A percentile compares a stretch with the other conserved stretches of the same genome.
Conservation (phyloP, 2,888 invertebrate species). For the Theretra japonica region DNA sequence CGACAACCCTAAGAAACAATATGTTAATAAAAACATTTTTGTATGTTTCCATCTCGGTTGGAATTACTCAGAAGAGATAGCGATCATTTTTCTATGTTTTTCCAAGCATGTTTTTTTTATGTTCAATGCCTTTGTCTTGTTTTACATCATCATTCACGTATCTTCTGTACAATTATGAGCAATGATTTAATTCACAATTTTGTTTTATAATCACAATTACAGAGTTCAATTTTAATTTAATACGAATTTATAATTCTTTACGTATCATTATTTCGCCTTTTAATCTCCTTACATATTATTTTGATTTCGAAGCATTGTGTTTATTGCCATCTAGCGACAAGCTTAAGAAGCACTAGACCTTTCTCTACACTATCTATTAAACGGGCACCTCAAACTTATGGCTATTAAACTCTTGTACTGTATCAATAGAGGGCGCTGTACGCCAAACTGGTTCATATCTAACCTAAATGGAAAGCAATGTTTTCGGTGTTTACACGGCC, state of each 20-base stretch:
- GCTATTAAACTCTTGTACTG: not conserved
- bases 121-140: constrained; percentile 11
- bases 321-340: constrained; percentile 47
- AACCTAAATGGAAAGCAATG: constrained; percentile 48
- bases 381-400: constrained; percentile 22
- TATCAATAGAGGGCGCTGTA: constrained; percentile 60
- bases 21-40: constrained; percentile 29
- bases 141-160: not conserved
- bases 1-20: not conserved
- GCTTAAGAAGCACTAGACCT: not conserved
- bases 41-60: constrained; percentile 27
- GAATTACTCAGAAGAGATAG: constrained; percentile 37
- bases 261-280: not conserved
- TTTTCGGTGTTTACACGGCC: constrained; percentile 34
- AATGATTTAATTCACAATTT: not conserved
- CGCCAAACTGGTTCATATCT: constrained; percentile 37
- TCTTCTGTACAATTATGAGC: not conserved
- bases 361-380: constrained; percentile 28
- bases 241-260: not conserved
- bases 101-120: constrained; percentile 31
- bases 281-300: not conserved
- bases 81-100: constrained; percentile 37
- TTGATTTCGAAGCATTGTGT: not conserved
- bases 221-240: not conserved
- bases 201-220: not conserved